These are phyloP conservation scores for Schizopygopsis pylzovi DNA, from an alignment of 2,797 vertebrate genomes.

Conservation along the genomic window DNA sequence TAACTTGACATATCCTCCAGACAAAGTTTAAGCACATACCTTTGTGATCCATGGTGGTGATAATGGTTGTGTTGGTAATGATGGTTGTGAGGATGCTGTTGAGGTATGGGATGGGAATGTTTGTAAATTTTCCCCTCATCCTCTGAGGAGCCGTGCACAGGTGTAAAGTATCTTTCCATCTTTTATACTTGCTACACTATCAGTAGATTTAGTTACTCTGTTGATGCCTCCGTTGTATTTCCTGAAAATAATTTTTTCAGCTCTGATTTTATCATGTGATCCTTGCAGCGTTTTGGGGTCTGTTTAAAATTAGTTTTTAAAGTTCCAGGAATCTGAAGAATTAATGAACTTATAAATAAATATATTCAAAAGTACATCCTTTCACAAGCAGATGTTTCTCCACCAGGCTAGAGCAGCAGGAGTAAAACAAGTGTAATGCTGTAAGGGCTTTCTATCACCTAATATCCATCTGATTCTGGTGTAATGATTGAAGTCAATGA, in stretches of 20 bases:
- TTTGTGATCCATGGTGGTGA: slow-evolving; percentile 41
- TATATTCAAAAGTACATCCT: background rate
- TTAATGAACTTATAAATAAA: background rate
- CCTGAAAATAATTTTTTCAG: background rate
- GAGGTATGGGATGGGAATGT: slow-evolving; percentile 61
- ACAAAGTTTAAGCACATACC: slow-evolving; percentile 46
- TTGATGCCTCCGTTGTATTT: background rate
- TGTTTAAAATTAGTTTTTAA: background rate
- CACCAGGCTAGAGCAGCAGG: background rate
- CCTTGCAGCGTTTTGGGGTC: background rate
- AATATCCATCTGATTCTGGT: slow-evolving; percentile 63
- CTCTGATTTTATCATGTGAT: background rate
- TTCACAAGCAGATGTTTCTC: slow-evolving; percentile 16
- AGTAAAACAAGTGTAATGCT: slow-evolving; percentile 26
- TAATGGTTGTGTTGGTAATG: slow-evolving; percentile 58
- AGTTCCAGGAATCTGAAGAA: background rate
- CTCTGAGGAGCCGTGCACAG: slow-evolving; percentile 68
- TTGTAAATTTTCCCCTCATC: slow-evolving; percentile 68
- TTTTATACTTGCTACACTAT: slow-evolving; percentile 17
- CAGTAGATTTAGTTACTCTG: background rate
- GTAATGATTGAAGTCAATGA: slow-evolving; percentile 71
- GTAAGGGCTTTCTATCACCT: slow-evolving; percentile 21
- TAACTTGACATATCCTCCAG: background rate
- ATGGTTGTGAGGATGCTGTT: slow-evolving; percentile 52
- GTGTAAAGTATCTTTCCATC: slow-evolving; percentile 82